Conservation (phyloP, 2,113 vertebrate genomes). For the Chascanopsetta lugubris region DNA sequence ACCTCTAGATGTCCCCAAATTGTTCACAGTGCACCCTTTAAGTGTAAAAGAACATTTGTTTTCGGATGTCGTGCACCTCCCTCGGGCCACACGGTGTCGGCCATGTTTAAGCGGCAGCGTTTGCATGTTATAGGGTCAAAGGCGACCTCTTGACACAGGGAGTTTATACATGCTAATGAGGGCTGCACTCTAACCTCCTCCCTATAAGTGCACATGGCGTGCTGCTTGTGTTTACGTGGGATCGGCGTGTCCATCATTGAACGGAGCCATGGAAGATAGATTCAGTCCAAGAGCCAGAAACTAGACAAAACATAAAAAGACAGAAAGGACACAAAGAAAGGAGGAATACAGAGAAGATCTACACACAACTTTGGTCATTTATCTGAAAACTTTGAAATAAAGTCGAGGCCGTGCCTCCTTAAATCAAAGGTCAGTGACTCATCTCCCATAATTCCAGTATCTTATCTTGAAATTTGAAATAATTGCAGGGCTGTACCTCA, state of each 20-base stretch:
- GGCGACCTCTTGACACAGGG: slow-evolving; percentile 72
- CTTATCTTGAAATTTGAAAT: not conserved
- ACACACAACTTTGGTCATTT: not conserved
- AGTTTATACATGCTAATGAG: slow-evolving; percentile 79
- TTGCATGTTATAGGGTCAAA: slow-evolving; percentile 74
- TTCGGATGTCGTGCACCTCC: too few relatives aligned
- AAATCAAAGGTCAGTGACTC: not conserved
- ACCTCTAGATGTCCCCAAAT: too few relatives aligned
- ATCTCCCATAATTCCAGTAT: not conserved
- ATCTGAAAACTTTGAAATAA: not conserved
- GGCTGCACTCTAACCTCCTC: slow-evolving; percentile 69
- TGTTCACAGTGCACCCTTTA: too few relatives aligned
- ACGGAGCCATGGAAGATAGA: slow-evolving; percentile 17
- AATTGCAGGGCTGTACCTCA: not conserved
- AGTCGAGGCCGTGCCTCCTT: not conserved
- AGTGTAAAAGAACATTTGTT: too few relatives aligned
- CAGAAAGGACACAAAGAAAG: not conserved
- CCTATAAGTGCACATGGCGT: slow-evolving; percentile 67
- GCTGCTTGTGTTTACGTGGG: slow-evolving; percentile 51
- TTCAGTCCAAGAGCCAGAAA: slow-evolving; percentile 40
- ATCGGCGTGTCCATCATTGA: slow-evolving; percentile 55
- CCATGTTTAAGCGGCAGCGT: slow-evolving; percentile 67
- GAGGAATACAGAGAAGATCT: not conserved
- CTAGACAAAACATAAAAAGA: slow-evolving; percentile 2
- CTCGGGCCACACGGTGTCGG: slow-evolving; percentile 48